A percentile compares a stretch with the other conserved stretches of the same genome.
Evolutionary conservation across 2,113 vertebrate genomes (phyloP).

Genomic region (Caracal caracal): DNA sequence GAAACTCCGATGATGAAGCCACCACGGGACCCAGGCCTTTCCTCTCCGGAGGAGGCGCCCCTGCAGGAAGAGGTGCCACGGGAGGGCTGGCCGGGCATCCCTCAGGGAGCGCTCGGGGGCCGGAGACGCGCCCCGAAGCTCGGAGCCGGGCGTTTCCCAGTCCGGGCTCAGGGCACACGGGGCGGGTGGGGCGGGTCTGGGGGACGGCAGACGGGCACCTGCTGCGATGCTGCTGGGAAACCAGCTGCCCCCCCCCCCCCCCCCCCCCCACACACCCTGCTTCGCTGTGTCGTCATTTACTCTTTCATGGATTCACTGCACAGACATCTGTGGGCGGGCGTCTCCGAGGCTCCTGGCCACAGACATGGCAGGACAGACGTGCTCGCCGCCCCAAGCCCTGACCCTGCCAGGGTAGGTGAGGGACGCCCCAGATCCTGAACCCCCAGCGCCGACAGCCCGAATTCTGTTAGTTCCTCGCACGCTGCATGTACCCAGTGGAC

Average conservation of each 20-base stretch:
- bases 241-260: not conserved
- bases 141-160: not conserved
- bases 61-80: not conserved
- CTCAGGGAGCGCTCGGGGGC: not conserved
- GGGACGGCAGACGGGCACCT: not conserved
- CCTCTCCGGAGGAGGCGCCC: not conserved
- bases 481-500: not conserved
- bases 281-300: not conserved
- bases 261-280: not conserved
- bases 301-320: too few relatives aligned
- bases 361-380: not conserved
- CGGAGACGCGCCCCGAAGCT: not conserved
- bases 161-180: not conserved
- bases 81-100: not conserved
- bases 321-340: too few relatives aligned
- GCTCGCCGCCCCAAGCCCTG: not conserved
- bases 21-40: not conserved
- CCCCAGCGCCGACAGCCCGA: not conserved
- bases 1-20: conserved; percentile 53
- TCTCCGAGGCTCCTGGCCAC: not conserved
- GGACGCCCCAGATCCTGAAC: not conserved
- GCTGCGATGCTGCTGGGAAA: not conserved
- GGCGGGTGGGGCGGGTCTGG: not conserved
- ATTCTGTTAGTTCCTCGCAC: accelerated
- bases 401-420: not conserved